Base-by-base conservation (phyloP, 1,140 invertebrate species). In the Drosophila ambigua region DNA sequence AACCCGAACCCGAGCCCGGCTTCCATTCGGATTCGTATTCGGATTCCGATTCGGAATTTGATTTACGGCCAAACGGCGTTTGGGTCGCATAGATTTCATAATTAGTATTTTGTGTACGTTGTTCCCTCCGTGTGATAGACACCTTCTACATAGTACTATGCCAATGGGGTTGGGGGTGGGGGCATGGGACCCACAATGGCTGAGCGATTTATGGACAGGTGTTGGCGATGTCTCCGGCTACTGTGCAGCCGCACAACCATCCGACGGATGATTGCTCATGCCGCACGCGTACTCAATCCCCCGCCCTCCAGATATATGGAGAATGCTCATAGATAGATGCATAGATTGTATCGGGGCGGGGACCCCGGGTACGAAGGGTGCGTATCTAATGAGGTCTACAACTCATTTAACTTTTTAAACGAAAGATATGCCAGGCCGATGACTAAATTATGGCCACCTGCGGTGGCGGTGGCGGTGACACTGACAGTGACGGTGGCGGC, bases 171-270 rank as follows among this genome's bases (percentile, higher is more conserved):
- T 52, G 13, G 26, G 35, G n/a, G n/a, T n/a, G 62, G 50, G 54
- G 63, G 43, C 48, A 9, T 39, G 13, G 26, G 35, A 43, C 31
- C 3, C 0, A 35, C 31, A 13, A 39, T 39, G 5, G 35, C 16
- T 69, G 80, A 80, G 31, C 80, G 77, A 84, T 84, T 84, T 84
- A 84, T 85, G 80, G 80, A 85, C 77, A 84, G 60, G 79, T 71
- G 65, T 57, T 73, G 57, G 59, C 54, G 76, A 45, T 55, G 75
- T 44, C 45, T 52, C 35, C 35, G 59, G 67, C 77, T 79, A 79
- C 75, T 72, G 68, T 77, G 16, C 53, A 59, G 43, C 69, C 46
- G 58, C 58, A 63, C 46, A 35, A 11, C 31, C 31, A 35, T 45
- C 13, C 50, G 20, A 20, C 20, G 20, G 20, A 20, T 20, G 46